Evolutionary conservation across 2,113 vertebrate genomes (phyloP), one percentile per base, ranked within the genome.

Genomic region (Poicephalus meyeri): DNA sequence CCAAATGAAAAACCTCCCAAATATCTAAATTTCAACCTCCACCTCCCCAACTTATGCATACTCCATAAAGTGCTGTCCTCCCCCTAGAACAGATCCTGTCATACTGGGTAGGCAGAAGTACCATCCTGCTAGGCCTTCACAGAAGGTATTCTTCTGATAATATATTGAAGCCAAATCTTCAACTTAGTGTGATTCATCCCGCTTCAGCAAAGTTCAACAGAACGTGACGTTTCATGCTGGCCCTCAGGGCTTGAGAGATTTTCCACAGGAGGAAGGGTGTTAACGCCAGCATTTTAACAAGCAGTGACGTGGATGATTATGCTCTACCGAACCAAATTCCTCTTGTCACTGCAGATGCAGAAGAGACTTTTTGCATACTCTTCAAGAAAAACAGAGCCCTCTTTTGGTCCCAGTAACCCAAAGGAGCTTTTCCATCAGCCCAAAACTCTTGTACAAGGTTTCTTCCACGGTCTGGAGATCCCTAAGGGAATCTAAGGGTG

Each of bases 231-330:
- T 96, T 93, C 94, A 81, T 9, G 2, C 70, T 1, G 1, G 86
- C 84, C 93, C 88, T 94, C 56, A 0, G 92, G 77, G 95, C 49
- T 93, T 81, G 44, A 49, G 91, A 95, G 91, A 96, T 94, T 96
- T 97, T 96, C 96, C 95, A 92, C 88, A 76, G 82, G 92, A 97
- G 95, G 95, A 97, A 96, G 96, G 93, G 92, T 96, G 96, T 96
- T 92, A 96, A 96, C 92, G 2, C 56, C 91, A 95, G 83, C 21
- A 23, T 94, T 92, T 93, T 81, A 94, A 92, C 86, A 93, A 84
- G 66, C 10, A 6, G 86, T 87, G 88, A 94, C 53, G 28, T 66
- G 83, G 83, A 42, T 39, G 70, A 96, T 72, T 79, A 90, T 93
- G 70, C 77, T 96, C 83, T 50, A 71, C 29, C 69, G 73, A 89